Evolutionary conservation across 2,797 vertebrate genomes (phyloP).

Genomic region (Chromobotia macracanthus): DNA sequence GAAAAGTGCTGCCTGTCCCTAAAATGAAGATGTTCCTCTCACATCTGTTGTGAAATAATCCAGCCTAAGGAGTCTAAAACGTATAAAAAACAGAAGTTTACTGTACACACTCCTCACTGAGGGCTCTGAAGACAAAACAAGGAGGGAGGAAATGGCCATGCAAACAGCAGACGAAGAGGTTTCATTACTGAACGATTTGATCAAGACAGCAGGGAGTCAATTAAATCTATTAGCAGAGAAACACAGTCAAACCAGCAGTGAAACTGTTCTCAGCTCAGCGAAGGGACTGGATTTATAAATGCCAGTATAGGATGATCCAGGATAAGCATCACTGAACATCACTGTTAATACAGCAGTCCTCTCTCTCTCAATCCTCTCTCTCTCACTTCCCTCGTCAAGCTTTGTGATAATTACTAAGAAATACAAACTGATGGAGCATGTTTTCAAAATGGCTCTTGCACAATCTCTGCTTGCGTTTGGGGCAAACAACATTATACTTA

Average conservation of each 20-base stretch:
- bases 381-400: constrained; percentile 12
- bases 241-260: too few species aligned
- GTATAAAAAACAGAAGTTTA: not conserved
- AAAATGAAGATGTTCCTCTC: not conserved
- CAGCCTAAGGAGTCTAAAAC: not conserved
- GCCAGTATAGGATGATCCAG: constrained; percentile 18
- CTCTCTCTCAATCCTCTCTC: not conserved
- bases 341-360: not conserved
- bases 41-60: constrained; percentile 20
- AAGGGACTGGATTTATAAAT: constrained; percentile 4
- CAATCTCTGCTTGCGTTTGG: constrained; percentile 68
- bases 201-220: constrained; percentile 19
- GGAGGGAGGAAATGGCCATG: too few species aligned
- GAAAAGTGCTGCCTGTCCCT: not conserved
- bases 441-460: constrained; percentile 52
- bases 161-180: too few species aligned
- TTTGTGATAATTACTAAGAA: constrained; percentile 24
- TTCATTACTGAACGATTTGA: constrained; percentile 24
- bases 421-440: not conserved
- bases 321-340: too few species aligned
- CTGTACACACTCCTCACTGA: not conserved
- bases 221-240: too few species aligned
- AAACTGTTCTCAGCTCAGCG: constrained; percentile 2
- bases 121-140: too few species aligned
- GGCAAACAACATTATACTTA: constrained; percentile 72